phyloP scores from a whole-genome alignment of 2,113 vertebrate species.

The Orthochromis malagaraziensis region DNA sequence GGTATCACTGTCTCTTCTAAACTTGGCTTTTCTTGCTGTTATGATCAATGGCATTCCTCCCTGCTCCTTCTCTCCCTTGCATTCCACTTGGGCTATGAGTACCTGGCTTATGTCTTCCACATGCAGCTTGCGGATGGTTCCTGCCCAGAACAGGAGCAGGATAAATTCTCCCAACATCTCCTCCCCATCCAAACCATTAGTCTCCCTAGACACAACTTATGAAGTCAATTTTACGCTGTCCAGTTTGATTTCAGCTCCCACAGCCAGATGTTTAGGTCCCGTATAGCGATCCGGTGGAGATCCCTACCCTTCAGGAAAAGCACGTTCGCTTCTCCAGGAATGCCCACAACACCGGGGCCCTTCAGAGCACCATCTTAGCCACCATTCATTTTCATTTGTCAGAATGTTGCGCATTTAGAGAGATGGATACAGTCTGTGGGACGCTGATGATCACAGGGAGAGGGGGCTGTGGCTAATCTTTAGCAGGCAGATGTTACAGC shows the following conservation, averaged over 20 bases:
- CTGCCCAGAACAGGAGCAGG: constrained; percentile 63
- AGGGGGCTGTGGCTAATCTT: constrained; percentile 59
- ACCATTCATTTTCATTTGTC: constrained; percentile 67
- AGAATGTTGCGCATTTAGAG: constrained; percentile 63
- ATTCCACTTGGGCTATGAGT: constrained; percentile 67
- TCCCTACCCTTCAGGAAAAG: constrained; percentile 35
- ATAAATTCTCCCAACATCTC: constrained; percentile 66
- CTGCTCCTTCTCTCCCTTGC: constrained; percentile 35
- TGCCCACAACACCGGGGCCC: constrained; percentile 36
- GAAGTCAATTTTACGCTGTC: constrained; percentile 76
- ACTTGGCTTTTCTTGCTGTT: constrained; percentile 1
- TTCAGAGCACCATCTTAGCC: constrained; percentile 55
- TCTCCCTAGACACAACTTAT: constrained; percentile 68
- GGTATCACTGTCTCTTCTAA: not conserved
- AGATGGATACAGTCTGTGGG: constrained; percentile 64
- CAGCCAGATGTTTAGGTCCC: constrained; percentile 65
- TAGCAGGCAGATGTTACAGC: constrained; percentile 57
- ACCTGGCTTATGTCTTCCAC: constrained; percentile 78
- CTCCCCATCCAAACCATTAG: constrained; percentile 61
- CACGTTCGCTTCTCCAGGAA: constrained; percentile 50
- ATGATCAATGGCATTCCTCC: constrained; percentile 68
- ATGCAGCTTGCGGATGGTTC: constrained; percentile 66
- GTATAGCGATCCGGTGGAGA: constrained; percentile 9
- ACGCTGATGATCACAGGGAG: constrained; percentile 60
- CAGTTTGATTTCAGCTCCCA: constrained; percentile 64